Conservation (phyloP, 2,797 vertebrate genomes). For the Macrochelys suwanniensis region DNA sequence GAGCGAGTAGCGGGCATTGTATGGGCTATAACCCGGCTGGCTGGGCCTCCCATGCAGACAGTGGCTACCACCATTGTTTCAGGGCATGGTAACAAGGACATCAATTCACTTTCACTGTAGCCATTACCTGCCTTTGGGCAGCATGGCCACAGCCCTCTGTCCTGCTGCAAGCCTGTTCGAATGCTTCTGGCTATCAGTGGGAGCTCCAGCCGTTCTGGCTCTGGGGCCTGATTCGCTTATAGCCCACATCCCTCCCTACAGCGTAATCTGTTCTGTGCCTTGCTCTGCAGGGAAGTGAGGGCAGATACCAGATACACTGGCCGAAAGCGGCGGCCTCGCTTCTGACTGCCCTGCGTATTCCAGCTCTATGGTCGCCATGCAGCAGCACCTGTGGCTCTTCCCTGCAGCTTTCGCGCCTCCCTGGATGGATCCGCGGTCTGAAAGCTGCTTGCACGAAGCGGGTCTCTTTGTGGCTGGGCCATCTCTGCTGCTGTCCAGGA, state of each 20-base stretch:
- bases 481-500: neutral
- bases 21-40: neutral
- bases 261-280: neutral
- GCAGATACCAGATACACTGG: constrained; percentile 94
- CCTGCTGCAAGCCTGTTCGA: neutral
- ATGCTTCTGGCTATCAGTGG: neutral
- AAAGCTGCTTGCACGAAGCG: neutral
- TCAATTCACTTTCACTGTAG: neutral
- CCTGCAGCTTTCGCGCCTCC: neutral
- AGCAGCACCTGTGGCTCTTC: neutral
- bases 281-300: constrained; percentile 88
- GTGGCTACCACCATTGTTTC: neutral
- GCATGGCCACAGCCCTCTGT: neutral
- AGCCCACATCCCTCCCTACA: neutral
- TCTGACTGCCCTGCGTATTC: constrained; percentile 77
- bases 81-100: neutral
- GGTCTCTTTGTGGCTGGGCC: neutral
- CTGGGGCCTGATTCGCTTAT: neutral
- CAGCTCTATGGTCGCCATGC: neutral
- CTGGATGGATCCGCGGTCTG: neutral
- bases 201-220: neutral
- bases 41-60: neutral
- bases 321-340: constrained; percentile 90
- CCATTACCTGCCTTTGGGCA: neutral
- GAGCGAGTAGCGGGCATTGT: neutral